These are phyloP conservation scores for Schizotus pectinicornis DNA, from an alignment of 2,888 invertebrate species.

Conservation along the genomic window DNA sequence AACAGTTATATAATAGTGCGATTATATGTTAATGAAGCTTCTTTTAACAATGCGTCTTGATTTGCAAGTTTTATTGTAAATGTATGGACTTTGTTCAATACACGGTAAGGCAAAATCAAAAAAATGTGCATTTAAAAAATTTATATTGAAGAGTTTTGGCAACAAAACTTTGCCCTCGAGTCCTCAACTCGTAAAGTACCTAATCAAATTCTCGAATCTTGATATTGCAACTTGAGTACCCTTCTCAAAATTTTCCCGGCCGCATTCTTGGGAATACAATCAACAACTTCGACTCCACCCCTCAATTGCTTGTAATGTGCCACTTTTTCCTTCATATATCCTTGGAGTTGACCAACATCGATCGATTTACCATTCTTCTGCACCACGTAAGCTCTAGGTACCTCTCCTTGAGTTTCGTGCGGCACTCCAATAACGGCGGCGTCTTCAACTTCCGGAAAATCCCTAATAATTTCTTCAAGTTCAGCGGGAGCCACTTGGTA, in stretches of 20 bases:
- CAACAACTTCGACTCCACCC: slow-evolving; percentile 35
- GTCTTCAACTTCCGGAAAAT: slow-evolving; percentile 74
- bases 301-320: slow-evolving; percentile 62
- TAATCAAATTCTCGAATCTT: background rate
- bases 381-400: slow-evolving; percentile 74
- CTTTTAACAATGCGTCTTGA: too few relatives aligned
- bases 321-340: slow-evolving; percentile 69
- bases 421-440: slow-evolving; percentile 78
- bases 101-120: too few relatives aligned
- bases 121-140: too few relatives aligned
- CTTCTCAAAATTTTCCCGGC: slow-evolving; percentile 38
- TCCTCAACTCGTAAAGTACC: too few relatives aligned
- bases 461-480: slow-evolving; percentile 62
- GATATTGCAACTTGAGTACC: slow-evolving; percentile 28
- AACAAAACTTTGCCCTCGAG: too few relatives aligned
- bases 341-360: slow-evolving; percentile 63
- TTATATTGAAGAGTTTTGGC: too few relatives aligned
- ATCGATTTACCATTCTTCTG: slow-evolving; percentile 58
- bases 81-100: too few relatives aligned
- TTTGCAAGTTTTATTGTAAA: too few relatives aligned
- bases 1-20: too few relatives aligned
- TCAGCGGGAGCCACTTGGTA: slow-evolving; percentile 54
- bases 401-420: slow-evolving; percentile 70
- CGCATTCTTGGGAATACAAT: slow-evolving; percentile 37
- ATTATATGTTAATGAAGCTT: too few relatives aligned